A percentile compares a stretch with the other conserved stretches of the same genome.
Evolutionary conservation across 2,888 invertebrate genomes (phyloP).

Genomic region (Antheraea yamamai): DNA sequence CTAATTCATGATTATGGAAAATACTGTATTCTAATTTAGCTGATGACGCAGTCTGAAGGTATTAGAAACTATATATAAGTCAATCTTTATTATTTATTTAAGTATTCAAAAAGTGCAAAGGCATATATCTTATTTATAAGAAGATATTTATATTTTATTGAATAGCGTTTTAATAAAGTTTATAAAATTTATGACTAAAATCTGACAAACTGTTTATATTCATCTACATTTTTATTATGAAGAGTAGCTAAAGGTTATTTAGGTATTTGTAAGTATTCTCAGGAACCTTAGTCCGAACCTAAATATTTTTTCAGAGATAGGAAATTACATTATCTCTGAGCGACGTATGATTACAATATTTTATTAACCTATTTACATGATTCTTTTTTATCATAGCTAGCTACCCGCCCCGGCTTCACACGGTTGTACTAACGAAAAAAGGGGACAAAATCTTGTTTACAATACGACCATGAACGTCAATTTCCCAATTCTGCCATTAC

Average conservation of each 20-base stretch:
- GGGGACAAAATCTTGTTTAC: too few species aligned
- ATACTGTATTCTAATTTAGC: not conserved
- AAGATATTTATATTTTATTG: not conserved
- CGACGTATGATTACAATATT: not conserved
- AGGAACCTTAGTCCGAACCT: not conserved
- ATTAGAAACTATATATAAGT: not conserved
- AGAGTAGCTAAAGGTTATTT: not conserved
- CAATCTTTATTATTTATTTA: not conserved
- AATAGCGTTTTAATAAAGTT: not conserved
- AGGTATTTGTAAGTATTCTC: not conserved
- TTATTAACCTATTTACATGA: not conserved
- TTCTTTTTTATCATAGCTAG: not conserved
- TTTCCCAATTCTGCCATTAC: too few species aligned
- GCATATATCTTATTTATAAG: not conserved
- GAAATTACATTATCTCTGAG: not conserved
- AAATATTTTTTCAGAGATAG: not conserved
- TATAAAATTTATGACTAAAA: not conserved
- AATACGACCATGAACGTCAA: too few species aligned
- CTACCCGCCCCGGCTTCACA: too few species aligned
- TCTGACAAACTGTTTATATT: not conserved
- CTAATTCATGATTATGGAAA: not conserved
- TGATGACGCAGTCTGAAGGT: not conserved
- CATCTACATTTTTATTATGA: not conserved
- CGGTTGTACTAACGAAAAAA: too few species aligned
- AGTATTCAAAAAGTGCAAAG: not conserved